phyloP scores from a whole-genome alignment of 2,113 vertebrate species.

The Sceloporus tristichus region DNA sequence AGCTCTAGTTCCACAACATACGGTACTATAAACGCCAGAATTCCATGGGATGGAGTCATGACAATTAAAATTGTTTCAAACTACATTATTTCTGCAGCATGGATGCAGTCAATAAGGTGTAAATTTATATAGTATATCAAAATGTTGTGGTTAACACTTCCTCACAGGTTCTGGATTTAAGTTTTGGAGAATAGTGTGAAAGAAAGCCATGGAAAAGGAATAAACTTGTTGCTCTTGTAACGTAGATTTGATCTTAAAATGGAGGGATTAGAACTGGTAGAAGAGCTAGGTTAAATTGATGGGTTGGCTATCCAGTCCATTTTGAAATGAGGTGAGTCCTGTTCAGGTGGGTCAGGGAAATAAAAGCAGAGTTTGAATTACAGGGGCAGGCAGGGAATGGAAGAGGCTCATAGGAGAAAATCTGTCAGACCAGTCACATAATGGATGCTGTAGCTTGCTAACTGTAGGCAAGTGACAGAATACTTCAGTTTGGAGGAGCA shows the following conservation, averaged over 20 bases:
- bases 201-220: not conserved
- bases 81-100: too few species aligned
- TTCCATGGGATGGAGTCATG: too few species aligned
- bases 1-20: too few species aligned
- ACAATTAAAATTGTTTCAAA: too few species aligned
- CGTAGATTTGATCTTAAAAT: not conserved
- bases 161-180: not conserved
- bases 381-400: not conserved
- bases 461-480: not conserved
- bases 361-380: constrained; percentile 1
- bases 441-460: not conserved
- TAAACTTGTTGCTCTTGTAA: not conserved
- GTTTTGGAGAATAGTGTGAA: not conserved
- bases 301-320: not conserved
- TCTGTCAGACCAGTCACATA: not conserved
- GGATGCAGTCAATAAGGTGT: too few species aligned
- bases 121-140: not conserved
- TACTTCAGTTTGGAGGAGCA: not conserved
- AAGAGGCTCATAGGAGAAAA: not conserved
- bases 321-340: not conserved
- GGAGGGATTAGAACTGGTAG: not conserved
- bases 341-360: not conserved
- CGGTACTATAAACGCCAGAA: too few species aligned
- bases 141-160: not conserved
- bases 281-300: not conserved